Base-by-base conservation (phyloP, 2,113 vertebrate genomes). In the Cochlearius cochlearius region DNA sequence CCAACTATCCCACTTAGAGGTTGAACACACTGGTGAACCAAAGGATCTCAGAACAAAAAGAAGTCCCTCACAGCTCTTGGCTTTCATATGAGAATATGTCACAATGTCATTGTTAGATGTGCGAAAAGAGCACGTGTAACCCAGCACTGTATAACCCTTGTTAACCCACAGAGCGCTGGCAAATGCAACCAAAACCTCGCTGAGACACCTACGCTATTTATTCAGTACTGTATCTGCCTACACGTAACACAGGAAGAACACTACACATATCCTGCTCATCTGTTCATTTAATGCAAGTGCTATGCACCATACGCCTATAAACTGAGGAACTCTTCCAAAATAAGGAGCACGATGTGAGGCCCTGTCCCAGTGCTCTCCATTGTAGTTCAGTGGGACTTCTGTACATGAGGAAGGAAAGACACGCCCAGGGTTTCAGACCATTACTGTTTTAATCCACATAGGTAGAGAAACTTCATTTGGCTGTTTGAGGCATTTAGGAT, bases 211-310 rank as follows among this genome's bases (percentile, higher is more conserved):
- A 49, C 68, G 34, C 19, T 84, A 12, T 53, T 79, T 60, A 62
- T 43, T 76, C 56, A 30, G 49, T 53, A 34, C 34, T 69, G 0
- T 17, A 68, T 20, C n/a, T 84, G 72, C 30, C 63, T 34, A 29
- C 2, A 0, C 2, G 1, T 5, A 49, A 60, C 34, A 45, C 0
- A 23, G 20, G 34, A 50, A 64, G 56, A 66, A 81, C 34, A 43
- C 34, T 20, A 45, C 11, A n/a, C 47, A 43, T 19, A 90, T 4
- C 22, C 36, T 38, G 19, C 39, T 69, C 19, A 41, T 10, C 80
- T 73, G 20, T 32, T 71, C 45, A n/a, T 43, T 75, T 62, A 77
- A 58, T 36, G 4, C 16, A 93, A 71, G 16, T n/a, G 63, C 64
- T 79, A 34, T 18, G 29, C 43, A 58, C 16, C 15, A 34, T 5